phyloP scores from a whole-genome alignment of 2,888 invertebrate species.

The Troides helena region DNA sequence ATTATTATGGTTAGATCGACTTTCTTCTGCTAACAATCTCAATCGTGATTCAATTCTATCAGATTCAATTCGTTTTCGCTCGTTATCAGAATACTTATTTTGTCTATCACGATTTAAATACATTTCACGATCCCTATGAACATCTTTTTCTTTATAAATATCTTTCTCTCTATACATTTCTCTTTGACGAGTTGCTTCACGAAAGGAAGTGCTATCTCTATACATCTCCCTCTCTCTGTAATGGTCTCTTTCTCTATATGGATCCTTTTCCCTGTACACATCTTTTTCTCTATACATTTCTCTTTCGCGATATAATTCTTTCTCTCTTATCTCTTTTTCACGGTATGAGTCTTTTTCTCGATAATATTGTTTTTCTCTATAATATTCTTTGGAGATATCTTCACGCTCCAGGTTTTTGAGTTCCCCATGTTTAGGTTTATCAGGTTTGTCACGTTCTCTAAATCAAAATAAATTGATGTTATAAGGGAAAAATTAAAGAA shows the following conservation, averaged over 20 bases:
- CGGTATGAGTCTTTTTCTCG: slow-evolving; percentile 57
- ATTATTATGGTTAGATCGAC: slow-evolving; percentile 59
- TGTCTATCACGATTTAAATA: slow-evolving; percentile 63
- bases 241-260: slow-evolving; percentile 67
- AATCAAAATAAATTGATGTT: slow-evolving; percentile 51
- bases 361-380: slow-evolving; percentile 71
- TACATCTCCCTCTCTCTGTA: slow-evolving; percentile 63
- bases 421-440: slow-evolving; percentile 64
- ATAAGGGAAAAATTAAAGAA: neutral
- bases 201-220: slow-evolving; percentile 57
- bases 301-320: slow-evolving; percentile 61
- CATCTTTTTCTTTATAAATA: slow-evolving; percentile 55
- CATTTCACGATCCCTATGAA: slow-evolving; percentile 54
- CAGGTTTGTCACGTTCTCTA: slow-evolving; percentile 74
- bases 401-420: slow-evolving; percentile 66
- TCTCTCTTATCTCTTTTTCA: slow-evolving; percentile 50
- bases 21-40: slow-evolving; percentile 63
- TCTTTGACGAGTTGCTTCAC: slow-evolving; percentile 52
- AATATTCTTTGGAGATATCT: slow-evolving; percentile 71
- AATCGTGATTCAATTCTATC: slow-evolving; percentile 70
- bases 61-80: slow-evolving; percentile 60
- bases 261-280: slow-evolving; percentile 63
- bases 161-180: slow-evolving; percentile 39
- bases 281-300: slow-evolving; percentile 65
- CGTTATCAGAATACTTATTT: slow-evolving; percentile 63